A percentile compares a stretch with the other conserved stretches of the same genome.
These are phyloP conservation scores for Brachyhypopomus gauderio DNA, from an alignment of 2,113 vertebrate genomes.

Conservation along the genomic window DNA sequence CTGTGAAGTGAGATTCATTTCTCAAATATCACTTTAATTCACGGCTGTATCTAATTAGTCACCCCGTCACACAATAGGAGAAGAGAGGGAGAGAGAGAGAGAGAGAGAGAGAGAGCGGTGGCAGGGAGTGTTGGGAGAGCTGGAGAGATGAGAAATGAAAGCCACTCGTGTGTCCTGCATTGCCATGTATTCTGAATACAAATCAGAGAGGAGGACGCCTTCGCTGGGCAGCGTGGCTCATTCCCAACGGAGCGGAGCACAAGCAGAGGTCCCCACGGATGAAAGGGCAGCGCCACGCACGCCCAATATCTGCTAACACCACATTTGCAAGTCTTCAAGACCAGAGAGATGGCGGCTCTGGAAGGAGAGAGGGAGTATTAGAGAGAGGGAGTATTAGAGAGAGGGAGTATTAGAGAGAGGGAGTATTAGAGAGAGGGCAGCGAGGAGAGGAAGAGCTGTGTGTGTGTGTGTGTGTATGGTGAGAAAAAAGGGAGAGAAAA, in stretches of 20 bases:
- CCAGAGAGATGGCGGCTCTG: conserved; percentile 52
- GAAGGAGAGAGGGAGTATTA: conserved; percentile 17
- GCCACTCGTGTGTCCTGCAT: conserved; percentile 82
- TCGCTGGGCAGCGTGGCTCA: conserved; percentile 66
- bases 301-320: conserved; percentile 97
- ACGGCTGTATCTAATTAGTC: conserved; percentile 34
- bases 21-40: background rate
- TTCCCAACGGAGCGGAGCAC: conserved; percentile 91
- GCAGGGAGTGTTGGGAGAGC: background rate
- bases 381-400: conserved; percentile 49
- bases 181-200: conserved; percentile 94
- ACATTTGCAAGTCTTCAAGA: conserved; percentile 98
- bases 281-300: conserved; percentile 86
- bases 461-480: background rate
- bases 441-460: conserved; percentile 61
- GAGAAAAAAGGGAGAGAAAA: background rate
- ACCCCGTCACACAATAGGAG: conserved; percentile 8
- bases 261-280: conserved; percentile 91
- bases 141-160: conserved; percentile 32
- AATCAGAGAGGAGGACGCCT: conserved; percentile 83
- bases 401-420: conserved; percentile 23
- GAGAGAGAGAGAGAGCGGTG: conserved; percentile 1
- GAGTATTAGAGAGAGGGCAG: conserved; percentile 59
- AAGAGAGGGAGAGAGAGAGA: background rate
- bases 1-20: background rate